These are phyloP conservation scores for Aporrectodea caliginosa DNA, from an alignment of 1,140 invertebrate genomes.

Conservation along the genomic window DNA sequence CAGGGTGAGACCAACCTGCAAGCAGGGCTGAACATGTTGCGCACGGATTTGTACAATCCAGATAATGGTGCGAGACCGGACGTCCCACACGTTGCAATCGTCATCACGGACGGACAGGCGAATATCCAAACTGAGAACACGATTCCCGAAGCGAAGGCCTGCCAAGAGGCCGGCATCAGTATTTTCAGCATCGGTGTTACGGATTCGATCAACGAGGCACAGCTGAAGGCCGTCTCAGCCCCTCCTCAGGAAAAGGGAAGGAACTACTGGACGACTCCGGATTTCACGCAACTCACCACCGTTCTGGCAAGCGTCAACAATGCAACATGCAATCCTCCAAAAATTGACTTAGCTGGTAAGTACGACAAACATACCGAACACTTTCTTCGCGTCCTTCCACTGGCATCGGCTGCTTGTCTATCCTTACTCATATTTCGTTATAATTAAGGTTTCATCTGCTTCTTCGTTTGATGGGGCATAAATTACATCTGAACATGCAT, in stretches of 20 bases:
- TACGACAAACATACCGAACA: too few species aligned
- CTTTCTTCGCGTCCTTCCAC: background rate
- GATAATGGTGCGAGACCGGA: conserved; percentile 24
- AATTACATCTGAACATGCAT: background rate
- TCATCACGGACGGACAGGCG: conserved; percentile 48
- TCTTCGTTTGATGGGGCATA: background rate
- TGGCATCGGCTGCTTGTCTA: background rate
- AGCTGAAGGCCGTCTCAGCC: conserved; percentile 10
- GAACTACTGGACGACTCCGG: conserved; percentile 17
- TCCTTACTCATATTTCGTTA: background rate
- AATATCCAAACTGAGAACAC: conserved; percentile 37
- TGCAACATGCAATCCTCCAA: conserved; percentile 14
- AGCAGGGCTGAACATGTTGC: conserved; percentile 37
- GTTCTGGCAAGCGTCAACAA: conserved; percentile 12
- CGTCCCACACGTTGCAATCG: conserved; percentile 45
- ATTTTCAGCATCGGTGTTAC: conserved; percentile 20
- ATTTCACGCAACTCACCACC: conserved; percentile 3
- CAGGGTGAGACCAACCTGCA: conserved; percentile 43
- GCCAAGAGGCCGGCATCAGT: conserved; percentile 6
- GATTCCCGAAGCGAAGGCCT: conserved; percentile 33
- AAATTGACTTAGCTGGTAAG: background rate
- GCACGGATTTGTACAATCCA: conserved; percentile 33
- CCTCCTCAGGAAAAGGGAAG: background rate
- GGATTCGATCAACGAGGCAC: background rate
- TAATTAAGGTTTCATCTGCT: background rate